Conservation (phyloP, 2,113 vertebrate species). For the Okapia johnstoni region DNA sequence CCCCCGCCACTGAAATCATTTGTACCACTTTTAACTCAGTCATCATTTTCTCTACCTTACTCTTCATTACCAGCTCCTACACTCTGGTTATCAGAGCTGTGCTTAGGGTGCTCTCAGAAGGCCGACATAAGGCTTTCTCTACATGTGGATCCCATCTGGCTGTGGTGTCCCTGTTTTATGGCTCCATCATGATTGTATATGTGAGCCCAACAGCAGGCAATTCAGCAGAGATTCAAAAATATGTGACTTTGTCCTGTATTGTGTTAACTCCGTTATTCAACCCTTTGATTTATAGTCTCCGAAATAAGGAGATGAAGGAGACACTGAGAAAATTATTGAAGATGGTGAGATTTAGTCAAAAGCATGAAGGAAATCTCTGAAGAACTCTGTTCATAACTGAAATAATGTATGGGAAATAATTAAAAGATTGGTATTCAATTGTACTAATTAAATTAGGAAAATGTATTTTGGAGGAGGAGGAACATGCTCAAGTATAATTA, state of each 20-base stretch:
- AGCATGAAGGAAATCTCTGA: neutral
- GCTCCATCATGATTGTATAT: slow-evolving; percentile 28
- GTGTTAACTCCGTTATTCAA: slow-evolving; percentile 39
- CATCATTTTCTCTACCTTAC: slow-evolving; percentile 5
- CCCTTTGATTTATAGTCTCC: slow-evolving; percentile 44
- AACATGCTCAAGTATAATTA: neutral
- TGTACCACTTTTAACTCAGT: neutral
- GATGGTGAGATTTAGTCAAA: neutral
- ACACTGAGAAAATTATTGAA: neutral
- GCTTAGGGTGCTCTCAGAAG: slow-evolving; percentile 16
- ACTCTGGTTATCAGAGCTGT: neutral
- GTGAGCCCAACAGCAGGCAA: slow-evolving; percentile 5
- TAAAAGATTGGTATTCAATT: neutral
- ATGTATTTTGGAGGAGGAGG: neutral
- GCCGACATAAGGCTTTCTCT: neutral
- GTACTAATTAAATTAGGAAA: neutral
- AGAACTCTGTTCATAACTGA: neutral
- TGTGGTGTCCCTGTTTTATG: slow-evolving; percentile 17
- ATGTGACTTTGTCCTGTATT: slow-evolving; percentile 27
- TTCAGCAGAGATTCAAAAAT: slow-evolving; percentile 6
- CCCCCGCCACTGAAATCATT: neutral
- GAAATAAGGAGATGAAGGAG: slow-evolving; percentile 36
- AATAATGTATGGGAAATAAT: neutral
- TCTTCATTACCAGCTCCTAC: neutral
- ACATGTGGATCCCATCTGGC: neutral